phyloP scores from a whole-genome alignment of 1,140 invertebrate species.

The Monochamus saltuarius region DNA sequence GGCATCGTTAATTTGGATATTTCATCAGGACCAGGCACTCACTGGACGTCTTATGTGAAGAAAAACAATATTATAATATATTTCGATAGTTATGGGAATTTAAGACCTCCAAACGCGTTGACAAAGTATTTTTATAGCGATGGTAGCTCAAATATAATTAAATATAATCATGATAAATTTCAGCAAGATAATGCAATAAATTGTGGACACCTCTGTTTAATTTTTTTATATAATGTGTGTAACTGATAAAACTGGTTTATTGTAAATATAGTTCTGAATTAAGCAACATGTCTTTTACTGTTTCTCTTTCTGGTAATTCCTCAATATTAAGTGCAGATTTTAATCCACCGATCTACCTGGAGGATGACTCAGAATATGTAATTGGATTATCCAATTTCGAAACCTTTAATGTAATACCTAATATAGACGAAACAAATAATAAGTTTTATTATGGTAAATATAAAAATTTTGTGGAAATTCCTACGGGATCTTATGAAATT shows the following conservation, averaged over 20 bases:
- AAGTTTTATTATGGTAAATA: constrained; percentile 5
- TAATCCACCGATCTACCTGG: constrained; percentile 4
- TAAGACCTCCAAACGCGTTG: constrained; percentile 44
- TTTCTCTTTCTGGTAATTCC: not conserved
- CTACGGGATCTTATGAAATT: constrained; percentile 8
- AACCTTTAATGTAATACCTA: constrained; percentile 21
- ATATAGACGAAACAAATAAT: constrained; percentile 13
- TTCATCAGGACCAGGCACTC: constrained; percentile 40
- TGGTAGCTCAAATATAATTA: constrained; percentile 17
- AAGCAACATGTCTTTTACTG: constrained; percentile 1
- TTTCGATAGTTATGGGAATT: constrained; percentile 46
- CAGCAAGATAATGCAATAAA: constrained; percentile 31
- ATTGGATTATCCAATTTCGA: constrained; percentile 24
- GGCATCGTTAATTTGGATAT: constrained; percentile 47
- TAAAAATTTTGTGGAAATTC: constrained; percentile 9
- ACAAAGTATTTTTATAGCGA: constrained; percentile 34
- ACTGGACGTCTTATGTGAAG: constrained; percentile 50
- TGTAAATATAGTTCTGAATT: constrained; percentile 1
- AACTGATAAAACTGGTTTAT: constrained; percentile 1
- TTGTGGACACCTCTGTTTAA: constrained; percentile 38
- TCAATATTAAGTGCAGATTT: constrained; percentile 6
- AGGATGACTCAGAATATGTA: constrained; percentile 18
- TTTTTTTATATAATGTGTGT: constrained; percentile 33
- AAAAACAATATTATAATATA: constrained; percentile 30
- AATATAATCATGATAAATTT: constrained; percentile 29